Evolutionary conservation across 2,797 vertebrate species (phyloP), one percentile per base, ranked within the genome.

Genomic region (Acridotheres tristis): DNA sequence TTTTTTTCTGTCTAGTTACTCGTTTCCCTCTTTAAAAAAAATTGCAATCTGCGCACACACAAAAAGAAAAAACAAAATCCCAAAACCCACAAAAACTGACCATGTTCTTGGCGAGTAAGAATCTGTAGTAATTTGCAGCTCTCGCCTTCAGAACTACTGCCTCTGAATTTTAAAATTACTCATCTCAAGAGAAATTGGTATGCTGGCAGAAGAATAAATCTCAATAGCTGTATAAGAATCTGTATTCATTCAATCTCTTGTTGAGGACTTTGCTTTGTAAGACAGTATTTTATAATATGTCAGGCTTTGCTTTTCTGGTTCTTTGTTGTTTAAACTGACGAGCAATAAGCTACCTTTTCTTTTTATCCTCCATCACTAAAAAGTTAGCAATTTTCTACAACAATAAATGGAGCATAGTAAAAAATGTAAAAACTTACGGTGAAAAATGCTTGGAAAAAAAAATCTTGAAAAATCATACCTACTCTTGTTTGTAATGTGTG

Each of bases 391-490:
- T 97, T 96, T 97, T 90, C 90, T 95, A 68, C 66, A 79, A 87
- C 67, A 82, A 32, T 59, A 95, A 96, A 94, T 71, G 51, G 73
- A 97, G 50, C 68, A 62, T 54, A 83, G 95, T 91, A 93, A 94
- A 96, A 89, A 81, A 90, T 77, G 82, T 93, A 96, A 97, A 97
- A 94, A 81, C 88, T 92, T 91, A 58, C 61, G 85, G 76, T 88
- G 91, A 94, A 97, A 98, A 97, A 68, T 95, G 86, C 96, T 96
- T 97, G 89, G 93, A 94, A 94, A 81, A 62, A 38, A 73, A 86
- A 96, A 94, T 96, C 97, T 97, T 97, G 97, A 98, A 97, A 95
- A 98, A 98, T 97, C 96, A 96, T 97, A 98, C 97, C 95, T 97
- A 96, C 96, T 97, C 97, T 97, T 97, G 96, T 97, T 97, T 97